Evolutionary conservation across 2,888 invertebrate genomes (phyloP), one percentile per base, ranked within the genome.

Genomic region (Oligia latruncula): DNA sequence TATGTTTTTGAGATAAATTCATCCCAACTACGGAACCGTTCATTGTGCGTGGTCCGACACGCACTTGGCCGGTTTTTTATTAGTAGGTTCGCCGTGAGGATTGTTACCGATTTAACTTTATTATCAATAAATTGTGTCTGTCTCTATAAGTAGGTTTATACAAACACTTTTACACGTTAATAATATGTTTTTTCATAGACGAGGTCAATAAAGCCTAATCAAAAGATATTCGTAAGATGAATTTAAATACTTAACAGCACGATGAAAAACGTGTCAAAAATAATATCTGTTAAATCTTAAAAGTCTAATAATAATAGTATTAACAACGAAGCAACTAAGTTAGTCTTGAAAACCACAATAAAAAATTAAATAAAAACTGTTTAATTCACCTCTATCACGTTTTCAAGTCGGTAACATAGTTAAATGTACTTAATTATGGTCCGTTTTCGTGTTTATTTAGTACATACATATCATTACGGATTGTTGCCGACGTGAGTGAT

Each of bases 401-500:
- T 87, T 87, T 88, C 82, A 85, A 89, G 85, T 88, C 90, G 81
- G 88, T 88, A 90, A 91, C 90, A 88, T 88, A 91, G 89, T 92
- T 92, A 92, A 93, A 93, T 90, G 89, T 90, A 91, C 86, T 87
- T 93, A 93, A 94, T 94, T 93, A 92, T 89, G 88, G 91, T 82
- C 86, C 85, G 88, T 91, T 93, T 92, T 92, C 87, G 91, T 95
- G 93, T 95, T 94, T 95, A 93, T 94, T 94, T 93, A 93, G 93
- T 93, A 91, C 92, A 92, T 92, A 93, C 92, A 92, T 93, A 93
- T 94, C 91, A 94, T 95, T 93, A 94, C 89, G 92, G 92, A 93
- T 93, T 93, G 93, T 93, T 93, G 93, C 90, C 91, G 93, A 92
- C 92, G 91, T 91, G 92, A 93, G 93, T 94, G 94, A 95, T 95